Base-by-base conservation (phyloP, 1,140 invertebrate species). In the Laupala kohalensis region DNA sequence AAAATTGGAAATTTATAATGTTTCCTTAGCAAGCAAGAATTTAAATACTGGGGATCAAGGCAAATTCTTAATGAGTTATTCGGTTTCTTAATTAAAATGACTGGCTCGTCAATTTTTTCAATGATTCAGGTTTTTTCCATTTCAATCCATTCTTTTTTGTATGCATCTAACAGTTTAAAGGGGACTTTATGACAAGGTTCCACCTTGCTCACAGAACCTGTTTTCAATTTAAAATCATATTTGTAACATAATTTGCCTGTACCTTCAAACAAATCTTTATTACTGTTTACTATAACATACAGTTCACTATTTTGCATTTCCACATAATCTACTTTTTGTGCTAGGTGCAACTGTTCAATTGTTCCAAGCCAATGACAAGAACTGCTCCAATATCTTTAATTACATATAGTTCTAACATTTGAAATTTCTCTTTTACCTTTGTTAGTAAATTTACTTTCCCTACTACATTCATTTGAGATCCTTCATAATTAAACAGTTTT, bases 21-120 rank as follows among this genome's bases (percentile, higher is more conserved):
- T 23, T 74, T 72, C 62, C 77, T 66, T 29, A 72, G 73, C 5
- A 80, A 77, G 1, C 73, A 77, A 69, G 75, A 77, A 74, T 81
- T 81, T 23, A 80, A 70, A 26, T 79, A 76, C 64, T 69, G 76
- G 5, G 78, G 77, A 71, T 81, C 78, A 9, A 81, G 64, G 70
- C 78, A 80, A 27, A 81, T 74, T 71, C 80, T 72, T 3, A 53
- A 19, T 53, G 37, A 53, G 9, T 53, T 53, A 19, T 53, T 19
- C 9, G 37, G 1, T 4, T 1, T 53, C 19, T 53, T 53, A 19
- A 53, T 19, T 2, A 53, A 19, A 13, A 53, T 53, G 37, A 2
- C 37, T 53, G 37, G 37, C 19, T 53, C 4, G 4, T 53, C 19
- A 53, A 53, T 53, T 19, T 53, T 53, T 53, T 53, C 0, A 13